These are phyloP conservation scores for Peromyscus eremicus DNA, from an alignment of 2,797 vertebrate species.

Conservation along the genomic window DNA sequence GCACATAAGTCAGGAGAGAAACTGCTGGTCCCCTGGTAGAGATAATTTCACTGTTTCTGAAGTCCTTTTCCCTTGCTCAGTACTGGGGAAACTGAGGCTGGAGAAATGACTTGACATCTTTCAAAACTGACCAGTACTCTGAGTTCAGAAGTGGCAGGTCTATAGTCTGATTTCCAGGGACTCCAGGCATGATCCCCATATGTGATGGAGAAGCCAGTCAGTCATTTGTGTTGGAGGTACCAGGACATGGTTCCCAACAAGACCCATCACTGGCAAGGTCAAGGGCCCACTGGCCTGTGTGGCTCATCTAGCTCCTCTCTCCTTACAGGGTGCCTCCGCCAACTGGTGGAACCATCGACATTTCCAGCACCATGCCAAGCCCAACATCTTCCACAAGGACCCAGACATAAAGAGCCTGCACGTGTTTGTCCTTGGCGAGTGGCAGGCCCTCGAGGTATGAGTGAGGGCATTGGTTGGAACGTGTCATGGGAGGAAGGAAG, in stretches of 20 bases:
- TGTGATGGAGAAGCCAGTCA: rapidly evolving
- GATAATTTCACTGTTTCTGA: neutral
- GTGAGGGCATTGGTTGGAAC: constrained; percentile 87
- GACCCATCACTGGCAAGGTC: rapidly evolving
- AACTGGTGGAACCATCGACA: constrained; percentile 99
- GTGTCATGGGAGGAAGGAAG: constrained; percentile 61
- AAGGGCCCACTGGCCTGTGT: rapidly evolving
- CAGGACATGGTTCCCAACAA: neutral
- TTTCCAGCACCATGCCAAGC: constrained; percentile 98
- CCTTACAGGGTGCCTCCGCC: constrained; percentile 94
- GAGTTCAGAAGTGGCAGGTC: neutral
- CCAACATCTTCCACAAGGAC: constrained; percentile 96
- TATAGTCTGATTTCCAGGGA: neutral
- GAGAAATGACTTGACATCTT: neutral
- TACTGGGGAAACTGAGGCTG: neutral
- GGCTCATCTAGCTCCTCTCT: neutral
- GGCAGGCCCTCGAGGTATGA: constrained; percentile 94
- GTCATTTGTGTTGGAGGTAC: neutral
- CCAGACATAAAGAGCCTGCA: constrained; percentile 97
- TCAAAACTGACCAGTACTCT: neutral
- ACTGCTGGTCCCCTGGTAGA: neutral
- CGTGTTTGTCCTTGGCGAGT: constrained; percentile 93
- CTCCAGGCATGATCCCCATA: neutral
- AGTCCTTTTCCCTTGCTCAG: neutral
- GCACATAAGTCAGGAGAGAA: neutral